Conservation (phyloP, 2,888 invertebrate genomes). For the Stenichneumon culpator region DNA sequence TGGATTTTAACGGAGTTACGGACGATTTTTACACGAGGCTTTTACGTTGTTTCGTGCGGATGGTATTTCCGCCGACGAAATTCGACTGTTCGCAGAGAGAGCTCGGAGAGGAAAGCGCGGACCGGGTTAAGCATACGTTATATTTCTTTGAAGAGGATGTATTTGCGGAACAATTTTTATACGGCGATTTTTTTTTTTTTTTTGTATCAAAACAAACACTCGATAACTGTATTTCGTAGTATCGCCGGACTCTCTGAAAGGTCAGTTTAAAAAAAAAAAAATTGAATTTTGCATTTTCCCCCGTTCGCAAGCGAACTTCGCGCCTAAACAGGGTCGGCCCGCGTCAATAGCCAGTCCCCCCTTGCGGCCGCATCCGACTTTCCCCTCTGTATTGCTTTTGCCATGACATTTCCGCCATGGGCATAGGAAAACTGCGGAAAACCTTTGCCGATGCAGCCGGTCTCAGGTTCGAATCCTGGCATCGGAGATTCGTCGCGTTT, state of each 20-base stretch:
- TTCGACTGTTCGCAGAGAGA: not conserved
- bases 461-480: too few relatives aligned
- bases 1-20: not conserved
- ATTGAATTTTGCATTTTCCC: too few relatives aligned
- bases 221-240: not conserved
- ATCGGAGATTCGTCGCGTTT: too few relatives aligned
- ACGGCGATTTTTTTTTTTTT: not conserved
- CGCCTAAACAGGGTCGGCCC: too few relatives aligned
- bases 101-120: not conserved
- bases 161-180: conserved; percentile 40
- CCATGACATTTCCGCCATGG: too few relatives aligned
- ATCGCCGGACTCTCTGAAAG: not conserved
- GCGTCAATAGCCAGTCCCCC: too few relatives aligned
- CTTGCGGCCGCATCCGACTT: too few relatives aligned
- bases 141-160: not conserved
- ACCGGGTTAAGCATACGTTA: not conserved
- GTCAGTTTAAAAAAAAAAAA: too few relatives aligned
- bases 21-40: conserved; percentile 1
- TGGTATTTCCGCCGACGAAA: not conserved
- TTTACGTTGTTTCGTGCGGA: not conserved
- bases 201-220: not conserved
- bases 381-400: too few relatives aligned
- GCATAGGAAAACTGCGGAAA: too few relatives aligned
- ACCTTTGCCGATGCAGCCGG: too few relatives aligned
- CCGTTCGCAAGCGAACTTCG: too few relatives aligned